These are phyloP conservation scores for Herpailurus yagouaroundi DNA, from an alignment of 2,113 vertebrate genomes.

Conservation along the genomic window DNA sequence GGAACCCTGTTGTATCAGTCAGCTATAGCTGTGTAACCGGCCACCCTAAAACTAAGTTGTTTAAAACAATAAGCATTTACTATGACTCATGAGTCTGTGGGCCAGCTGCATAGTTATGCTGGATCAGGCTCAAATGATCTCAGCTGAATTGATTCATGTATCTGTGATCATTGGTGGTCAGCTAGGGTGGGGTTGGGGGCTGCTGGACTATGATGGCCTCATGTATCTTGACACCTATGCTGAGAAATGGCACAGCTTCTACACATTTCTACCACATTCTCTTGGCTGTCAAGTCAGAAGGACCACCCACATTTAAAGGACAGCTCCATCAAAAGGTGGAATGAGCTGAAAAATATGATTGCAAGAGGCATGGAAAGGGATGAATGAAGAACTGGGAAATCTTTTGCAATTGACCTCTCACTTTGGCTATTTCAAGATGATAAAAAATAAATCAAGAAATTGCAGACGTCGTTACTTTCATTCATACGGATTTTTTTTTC, in stretches of 20 bases:
- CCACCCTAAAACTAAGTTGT: background rate
- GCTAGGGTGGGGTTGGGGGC: background rate
- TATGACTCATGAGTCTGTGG: background rate
- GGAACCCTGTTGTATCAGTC: background rate
- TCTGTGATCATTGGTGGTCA: background rate
- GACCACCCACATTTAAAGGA: background rate
- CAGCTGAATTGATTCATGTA: background rate
- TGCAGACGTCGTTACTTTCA: background rate
- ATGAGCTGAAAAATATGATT: background rate
- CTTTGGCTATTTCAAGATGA: background rate
- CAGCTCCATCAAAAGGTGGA: background rate
- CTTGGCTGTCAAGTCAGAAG: background rate
- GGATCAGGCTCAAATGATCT: background rate
- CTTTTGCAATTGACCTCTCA: background rate
- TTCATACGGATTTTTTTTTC: background rate
- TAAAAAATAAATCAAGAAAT: background rate
- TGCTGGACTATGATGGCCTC: background rate
- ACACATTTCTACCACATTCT: background rate
- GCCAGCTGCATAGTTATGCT: background rate
- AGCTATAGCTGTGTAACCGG: background rate
- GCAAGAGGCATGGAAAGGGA: background rate
- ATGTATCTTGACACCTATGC: background rate
- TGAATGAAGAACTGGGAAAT: background rate
- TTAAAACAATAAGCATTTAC: conserved; percentile 24
- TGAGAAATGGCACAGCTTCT: background rate